phyloP scores from a whole-genome alignment of 2,113 vertebrate genomes.

The Ammodytes dubius region DNA sequence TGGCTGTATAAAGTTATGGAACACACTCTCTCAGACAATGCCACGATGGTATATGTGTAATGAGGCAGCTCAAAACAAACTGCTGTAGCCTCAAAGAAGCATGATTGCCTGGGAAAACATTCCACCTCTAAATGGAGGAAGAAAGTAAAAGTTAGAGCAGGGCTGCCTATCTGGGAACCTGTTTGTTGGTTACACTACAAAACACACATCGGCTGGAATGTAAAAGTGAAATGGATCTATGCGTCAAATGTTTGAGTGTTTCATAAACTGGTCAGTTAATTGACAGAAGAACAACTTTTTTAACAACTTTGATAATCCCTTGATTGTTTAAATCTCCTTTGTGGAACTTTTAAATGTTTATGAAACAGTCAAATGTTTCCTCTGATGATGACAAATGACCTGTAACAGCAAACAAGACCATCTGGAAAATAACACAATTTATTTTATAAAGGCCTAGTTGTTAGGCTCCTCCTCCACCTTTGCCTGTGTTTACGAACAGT shows the following conservation, averaged over 20 bases:
- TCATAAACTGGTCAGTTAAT: neutral
- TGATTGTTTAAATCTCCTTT: no score
- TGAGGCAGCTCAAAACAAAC: conserved; percentile 20
- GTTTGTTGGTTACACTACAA: neutral
- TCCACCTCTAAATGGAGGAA: neutral
- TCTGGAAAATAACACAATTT: no score
- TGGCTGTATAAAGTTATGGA: neutral
- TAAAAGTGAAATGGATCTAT: neutral
- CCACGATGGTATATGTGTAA: neutral
- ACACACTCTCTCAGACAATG: neutral
- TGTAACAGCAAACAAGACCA: no score
- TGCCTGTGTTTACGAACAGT: no score
- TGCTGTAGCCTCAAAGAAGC: neutral
- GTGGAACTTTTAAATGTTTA: no score
- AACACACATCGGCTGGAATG: neutral
- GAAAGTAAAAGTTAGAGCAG: neutral
- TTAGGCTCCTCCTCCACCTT: no score
- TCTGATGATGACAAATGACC: no score
- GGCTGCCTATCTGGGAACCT: neutral
- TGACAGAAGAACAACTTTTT: neutral
- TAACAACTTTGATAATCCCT: neutral
- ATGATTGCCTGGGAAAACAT: neutral
- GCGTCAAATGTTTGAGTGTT: neutral
- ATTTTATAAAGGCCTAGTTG: no score
- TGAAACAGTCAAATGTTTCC: no score